Evolutionary conservation across 2,888 invertebrate genomes (phyloP).

Genomic region (Pollenia amentaria): DNA sequence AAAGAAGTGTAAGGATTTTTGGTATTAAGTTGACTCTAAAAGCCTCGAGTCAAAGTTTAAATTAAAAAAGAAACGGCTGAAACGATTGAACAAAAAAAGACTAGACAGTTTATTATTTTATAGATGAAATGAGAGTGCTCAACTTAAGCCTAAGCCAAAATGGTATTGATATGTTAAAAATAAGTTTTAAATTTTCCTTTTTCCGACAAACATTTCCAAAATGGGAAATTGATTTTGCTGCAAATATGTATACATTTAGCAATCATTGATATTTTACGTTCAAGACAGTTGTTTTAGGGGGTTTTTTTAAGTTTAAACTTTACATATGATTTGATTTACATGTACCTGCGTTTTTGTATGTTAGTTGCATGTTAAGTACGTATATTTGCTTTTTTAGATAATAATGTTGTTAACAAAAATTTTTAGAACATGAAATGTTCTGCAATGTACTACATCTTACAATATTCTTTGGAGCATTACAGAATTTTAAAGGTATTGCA

Average conservation of each 20-base stretch:
- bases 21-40: conserved; percentile 57
- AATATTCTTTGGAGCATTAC: neutral
- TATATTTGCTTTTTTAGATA: conserved; percentile 19
- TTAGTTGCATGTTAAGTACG: neutral
- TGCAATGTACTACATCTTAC: neutral
- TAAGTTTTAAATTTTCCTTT: neutral
- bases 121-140: conserved; percentile 19
- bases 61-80: conserved; percentile 53
- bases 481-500: neutral
- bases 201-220: neutral
- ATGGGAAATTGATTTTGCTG: conserved; percentile 69
- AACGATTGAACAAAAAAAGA: conserved; percentile 37
- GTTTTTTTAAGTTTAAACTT: neutral
- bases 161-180: conserved; percentile 39
- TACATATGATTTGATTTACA: neutral
- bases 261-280: conserved; percentile 64
- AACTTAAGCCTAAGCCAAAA: conserved; percentile 62
- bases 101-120: conserved; percentile 68
- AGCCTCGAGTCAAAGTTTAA: conserved; percentile 65
- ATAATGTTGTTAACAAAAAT: conserved; percentile 41
- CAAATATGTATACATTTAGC: conserved; percentile 33
- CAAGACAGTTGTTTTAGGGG: neutral
- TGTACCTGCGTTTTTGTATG: neutral
- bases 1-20: conserved; percentile 46
- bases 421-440: conserved; percentile 29